Conservation (phyloP, 2,888 invertebrate genomes). For the Limnephilus marmoratus region DNA sequence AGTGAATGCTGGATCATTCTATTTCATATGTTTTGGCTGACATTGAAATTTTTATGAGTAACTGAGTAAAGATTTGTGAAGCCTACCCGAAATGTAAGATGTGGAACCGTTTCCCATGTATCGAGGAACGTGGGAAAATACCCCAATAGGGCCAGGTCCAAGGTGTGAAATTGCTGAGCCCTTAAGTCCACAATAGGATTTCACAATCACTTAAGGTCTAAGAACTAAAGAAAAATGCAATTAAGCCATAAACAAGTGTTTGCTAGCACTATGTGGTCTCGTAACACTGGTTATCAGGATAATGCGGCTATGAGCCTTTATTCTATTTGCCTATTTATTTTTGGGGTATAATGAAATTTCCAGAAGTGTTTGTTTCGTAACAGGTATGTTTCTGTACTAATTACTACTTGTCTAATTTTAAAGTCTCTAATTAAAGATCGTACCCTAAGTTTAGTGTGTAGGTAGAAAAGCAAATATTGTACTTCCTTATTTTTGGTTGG, state of each 20-base stretch:
- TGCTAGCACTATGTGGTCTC: slow-evolving; percentile 7
- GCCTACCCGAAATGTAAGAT: not conserved
- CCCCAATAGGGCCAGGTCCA: slow-evolving; percentile 12
- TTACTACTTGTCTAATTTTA: not conserved
- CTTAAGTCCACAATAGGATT: slow-evolving; percentile 44
- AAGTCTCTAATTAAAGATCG: not conserved
- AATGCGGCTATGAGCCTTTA: not conserved
- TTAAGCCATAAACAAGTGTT: slow-evolving; percentile 33
- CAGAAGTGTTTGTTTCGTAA: not conserved
- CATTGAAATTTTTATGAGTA: not conserved
- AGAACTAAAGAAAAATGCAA: slow-evolving; percentile 26
- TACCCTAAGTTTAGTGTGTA: not conserved
- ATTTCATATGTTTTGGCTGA: not conserved
- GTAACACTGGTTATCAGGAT: slow-evolving; percentile 18
- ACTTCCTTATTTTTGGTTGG: not conserved
- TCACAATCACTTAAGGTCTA: not conserved
- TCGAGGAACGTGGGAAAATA: slow-evolving; percentile 28
- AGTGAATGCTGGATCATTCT: not conserved
- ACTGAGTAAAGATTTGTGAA: not conserved
- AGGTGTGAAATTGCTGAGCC: slow-evolving; percentile 56
- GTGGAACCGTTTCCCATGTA: not conserved
- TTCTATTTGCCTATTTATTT: not conserved
- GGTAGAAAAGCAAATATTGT: not conserved
- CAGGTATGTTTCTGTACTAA: not conserved
- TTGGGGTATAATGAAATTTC: not conserved